Evolutionary conservation across 2,797 vertebrate species (phyloP).

Genomic region (Platyrinchus mystaceus): DNA sequence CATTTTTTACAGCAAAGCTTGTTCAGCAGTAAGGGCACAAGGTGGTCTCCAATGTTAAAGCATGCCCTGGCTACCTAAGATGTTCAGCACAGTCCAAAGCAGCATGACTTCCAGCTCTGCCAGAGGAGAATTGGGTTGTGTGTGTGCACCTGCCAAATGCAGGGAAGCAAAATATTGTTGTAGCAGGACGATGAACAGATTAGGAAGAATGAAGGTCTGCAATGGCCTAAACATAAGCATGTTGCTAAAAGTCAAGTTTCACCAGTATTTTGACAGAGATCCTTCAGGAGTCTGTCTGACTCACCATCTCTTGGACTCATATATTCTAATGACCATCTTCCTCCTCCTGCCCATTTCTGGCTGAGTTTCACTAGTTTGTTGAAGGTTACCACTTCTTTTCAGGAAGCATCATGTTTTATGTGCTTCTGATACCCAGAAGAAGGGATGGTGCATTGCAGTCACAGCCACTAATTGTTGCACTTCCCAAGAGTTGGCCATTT

Average conservation of each 20-base stretch:
- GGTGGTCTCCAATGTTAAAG: not conserved
- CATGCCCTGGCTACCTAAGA: not conserved
- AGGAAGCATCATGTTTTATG: not conserved
- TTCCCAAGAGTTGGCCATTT: not conserved
- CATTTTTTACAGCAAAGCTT: not conserved
- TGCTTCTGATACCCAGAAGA: not conserved
- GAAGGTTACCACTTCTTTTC: not conserved
- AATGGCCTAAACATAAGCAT: not conserved
- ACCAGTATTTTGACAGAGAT: not conserved
- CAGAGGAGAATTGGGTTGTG: not conserved
- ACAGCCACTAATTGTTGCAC: not conserved
- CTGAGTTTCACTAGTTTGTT: not conserved
- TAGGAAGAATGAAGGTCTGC: not conserved
- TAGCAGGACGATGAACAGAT: not conserved
- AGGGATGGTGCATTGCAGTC: not conserved
- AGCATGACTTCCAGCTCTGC: not conserved
- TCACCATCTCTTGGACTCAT: not conserved
- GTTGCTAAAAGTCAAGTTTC: not conserved
- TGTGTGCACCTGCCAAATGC: not conserved
- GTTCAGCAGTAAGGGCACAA: not conserved
- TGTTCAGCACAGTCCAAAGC: not conserved
- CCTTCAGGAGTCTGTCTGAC: not conserved
- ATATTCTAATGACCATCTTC: not conserved
- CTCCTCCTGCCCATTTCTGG: not conserved
- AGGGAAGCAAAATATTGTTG: not conserved